These are phyloP conservation scores for Thryonomys swinderianus DNA, from an alignment of 2,113 vertebrate genomes.

Conservation along the genomic window DNA sequence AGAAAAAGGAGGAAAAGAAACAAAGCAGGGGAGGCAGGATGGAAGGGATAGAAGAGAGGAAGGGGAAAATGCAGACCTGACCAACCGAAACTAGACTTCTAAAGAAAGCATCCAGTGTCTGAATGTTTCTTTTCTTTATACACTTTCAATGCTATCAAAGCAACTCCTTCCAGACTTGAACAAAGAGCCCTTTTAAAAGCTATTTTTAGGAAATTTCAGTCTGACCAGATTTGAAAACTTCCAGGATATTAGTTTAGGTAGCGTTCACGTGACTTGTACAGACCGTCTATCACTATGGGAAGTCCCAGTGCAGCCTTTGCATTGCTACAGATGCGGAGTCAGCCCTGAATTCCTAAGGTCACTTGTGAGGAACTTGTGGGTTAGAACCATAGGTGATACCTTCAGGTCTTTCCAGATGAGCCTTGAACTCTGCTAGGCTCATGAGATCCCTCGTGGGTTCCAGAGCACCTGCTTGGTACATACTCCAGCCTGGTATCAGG, in stretches of 20 bases:
- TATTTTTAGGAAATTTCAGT: not conserved
- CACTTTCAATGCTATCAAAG: not conserved
- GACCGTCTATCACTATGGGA: not conserved
- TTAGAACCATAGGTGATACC: not conserved
- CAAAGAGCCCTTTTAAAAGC: not conserved
- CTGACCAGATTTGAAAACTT: not conserved
- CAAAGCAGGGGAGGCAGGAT: not conserved
- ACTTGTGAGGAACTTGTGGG: not conserved
- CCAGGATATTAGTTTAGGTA: not conserved
- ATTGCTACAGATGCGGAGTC: too few species aligned
- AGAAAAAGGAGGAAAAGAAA: too few species aligned
- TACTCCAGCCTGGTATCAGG: too few species aligned
- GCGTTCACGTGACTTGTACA: not conserved
- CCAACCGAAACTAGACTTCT: not conserved
- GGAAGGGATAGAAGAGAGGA: not conserved
- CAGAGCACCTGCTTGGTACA: not conserved
- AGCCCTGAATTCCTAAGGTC: not conserved
- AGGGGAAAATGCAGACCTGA: not conserved
- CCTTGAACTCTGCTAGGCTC: not conserved
- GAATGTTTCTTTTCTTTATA: not conserved
- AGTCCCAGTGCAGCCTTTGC: rapidly evolving
- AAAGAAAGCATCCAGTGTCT: not conserved
- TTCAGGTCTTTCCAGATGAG: not conserved
- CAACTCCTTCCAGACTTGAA: not conserved
- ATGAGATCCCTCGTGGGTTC: not conserved